Evolutionary conservation across 2,888 invertebrate genomes (phyloP).

Genomic region (Dascillus cervinus): DNA sequence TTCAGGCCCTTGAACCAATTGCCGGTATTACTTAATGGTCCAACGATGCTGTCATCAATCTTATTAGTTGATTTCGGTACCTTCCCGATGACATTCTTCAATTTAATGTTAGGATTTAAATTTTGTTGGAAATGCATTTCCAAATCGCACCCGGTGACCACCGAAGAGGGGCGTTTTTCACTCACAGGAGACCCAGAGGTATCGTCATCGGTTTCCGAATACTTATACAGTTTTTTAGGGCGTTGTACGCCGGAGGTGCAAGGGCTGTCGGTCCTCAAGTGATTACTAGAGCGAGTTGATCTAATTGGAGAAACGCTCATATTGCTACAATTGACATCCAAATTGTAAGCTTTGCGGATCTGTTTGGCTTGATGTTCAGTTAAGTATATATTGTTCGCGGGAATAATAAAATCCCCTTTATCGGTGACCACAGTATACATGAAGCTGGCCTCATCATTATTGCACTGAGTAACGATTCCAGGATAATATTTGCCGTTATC

Average conservation of each 20-base stretch:
- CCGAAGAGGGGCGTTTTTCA: too few relatives aligned
- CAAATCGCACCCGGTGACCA: conserved; percentile 49
- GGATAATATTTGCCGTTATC: conserved; percentile 46
- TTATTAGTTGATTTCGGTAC: conserved; percentile 45
- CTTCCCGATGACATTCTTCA: conserved; percentile 48
- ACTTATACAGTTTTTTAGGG: too few relatives aligned
- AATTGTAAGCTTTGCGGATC: conserved; percentile 35
- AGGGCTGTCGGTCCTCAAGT: background rate
- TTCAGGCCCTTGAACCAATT: conserved; percentile 49
- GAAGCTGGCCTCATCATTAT: conserved; percentile 39
- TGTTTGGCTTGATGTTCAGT: conserved; percentile 50
- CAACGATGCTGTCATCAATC: conserved; percentile 46
- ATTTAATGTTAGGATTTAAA: conserved; percentile 22
- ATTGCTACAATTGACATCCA: too few relatives aligned
- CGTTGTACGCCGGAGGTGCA: background rate
- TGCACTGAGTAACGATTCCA: conserved; percentile 41
- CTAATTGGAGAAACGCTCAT: too few relatives aligned
- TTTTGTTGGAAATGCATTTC: conserved; percentile 10
- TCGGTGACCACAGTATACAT: conserved; percentile 31
- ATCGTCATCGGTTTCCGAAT: background rate
- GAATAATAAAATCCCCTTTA: conserved; percentile 46
- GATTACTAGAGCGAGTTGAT: too few relatives aligned
- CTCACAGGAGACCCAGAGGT: too few relatives aligned
- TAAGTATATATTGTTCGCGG: conserved; percentile 45
- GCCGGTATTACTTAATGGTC: conserved; percentile 46